Conservation (phyloP, 2,888 invertebrate genomes). For the Patella caerulea region DNA sequence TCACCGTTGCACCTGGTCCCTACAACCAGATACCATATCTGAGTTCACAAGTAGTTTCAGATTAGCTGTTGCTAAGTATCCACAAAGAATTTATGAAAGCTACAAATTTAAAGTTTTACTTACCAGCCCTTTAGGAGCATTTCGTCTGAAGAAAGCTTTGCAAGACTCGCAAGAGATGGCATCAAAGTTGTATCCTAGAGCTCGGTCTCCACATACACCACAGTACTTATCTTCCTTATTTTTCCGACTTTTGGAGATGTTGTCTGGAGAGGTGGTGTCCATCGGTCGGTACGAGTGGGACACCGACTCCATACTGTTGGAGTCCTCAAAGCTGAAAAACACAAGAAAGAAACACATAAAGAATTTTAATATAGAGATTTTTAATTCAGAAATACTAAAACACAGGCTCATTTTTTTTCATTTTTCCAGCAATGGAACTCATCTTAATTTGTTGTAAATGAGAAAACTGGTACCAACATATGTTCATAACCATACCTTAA, state of each 20-base stretch:
- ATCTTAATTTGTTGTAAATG: too few species aligned
- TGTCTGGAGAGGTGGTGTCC: conserved; percentile 56
- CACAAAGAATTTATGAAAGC: background rate
- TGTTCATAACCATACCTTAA: too few species aligned
- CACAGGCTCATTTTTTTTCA: too few species aligned
- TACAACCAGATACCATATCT: too few species aligned
- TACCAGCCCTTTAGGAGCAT: conserved; percentile 72
- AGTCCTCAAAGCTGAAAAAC: conserved; percentile 64
- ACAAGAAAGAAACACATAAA: conserved; percentile 20
- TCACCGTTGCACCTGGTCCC: too few species aligned
- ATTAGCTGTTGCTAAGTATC: background rate
- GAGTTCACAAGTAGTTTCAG: too few species aligned
- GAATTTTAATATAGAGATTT: too few species aligned
- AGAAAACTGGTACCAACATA: too few species aligned
- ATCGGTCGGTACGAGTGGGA: conserved; percentile 52
- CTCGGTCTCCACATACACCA: conserved; percentile 71
- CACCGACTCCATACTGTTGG: conserved; percentile 57
- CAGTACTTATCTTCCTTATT: conserved; percentile 71
- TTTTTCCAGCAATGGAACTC: too few species aligned
- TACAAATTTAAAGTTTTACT: conserved; percentile 35
- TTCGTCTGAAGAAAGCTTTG: conserved; percentile 71
- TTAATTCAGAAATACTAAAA: too few species aligned
- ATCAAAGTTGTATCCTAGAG: conserved; percentile 72
- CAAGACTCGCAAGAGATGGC: conserved; percentile 72
- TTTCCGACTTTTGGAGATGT: conserved; percentile 61